Base-by-base conservation (phyloP, 1,140 invertebrate genomes). In the Drosophila saltans region DNA sequence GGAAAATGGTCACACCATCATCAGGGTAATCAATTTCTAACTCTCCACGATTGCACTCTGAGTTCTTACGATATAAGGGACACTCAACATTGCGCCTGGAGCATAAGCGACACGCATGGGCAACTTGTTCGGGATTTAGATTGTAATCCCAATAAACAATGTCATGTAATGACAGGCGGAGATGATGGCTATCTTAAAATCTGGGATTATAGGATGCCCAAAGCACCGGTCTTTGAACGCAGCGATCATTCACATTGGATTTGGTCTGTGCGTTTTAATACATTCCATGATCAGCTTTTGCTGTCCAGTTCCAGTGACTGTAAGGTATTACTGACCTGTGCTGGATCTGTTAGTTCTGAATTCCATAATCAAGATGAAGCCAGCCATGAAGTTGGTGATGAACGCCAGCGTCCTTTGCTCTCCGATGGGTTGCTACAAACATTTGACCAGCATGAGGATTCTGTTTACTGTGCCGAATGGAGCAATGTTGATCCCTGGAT, bases 231-330 rank as follows among this genome's bases (percentile, higher is more conserved):
- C 4, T 95, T 97, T 82, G 95, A 95, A 1, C 93, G 98, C 65
- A 95, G 95, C 78, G 97, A 98, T 93, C 98, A 99, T 93, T 98
- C 98, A 0, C 98, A 99, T 93, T 99, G 98, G 98, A 95, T 99
- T 11, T 99, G 98, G 98, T 96, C 95, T 62, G 97, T 98, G 1
- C 94, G 97, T 52, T 99, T 98, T 85, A 99, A 99, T 93, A 96
- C 96, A 75, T 99, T 98, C 92, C 98, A 99, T 93, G 98, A 99
- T 92, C 98, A 99, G 93, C 93, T 99, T 16, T 93, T 99, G n/a
- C 92, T 99, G 61, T 97, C 98, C 4, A 97, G 97, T 30, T 98
- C 98, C 83, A 98, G 97, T 85, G 98, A 99, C 93, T 97, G 97
- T 16, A 93, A 97, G 79, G 98, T 99, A 0, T 94, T 98, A 80